Base-by-base conservation (phyloP, 2,888 invertebrate species). In the Nephrotoma guestfalica region DNA sequence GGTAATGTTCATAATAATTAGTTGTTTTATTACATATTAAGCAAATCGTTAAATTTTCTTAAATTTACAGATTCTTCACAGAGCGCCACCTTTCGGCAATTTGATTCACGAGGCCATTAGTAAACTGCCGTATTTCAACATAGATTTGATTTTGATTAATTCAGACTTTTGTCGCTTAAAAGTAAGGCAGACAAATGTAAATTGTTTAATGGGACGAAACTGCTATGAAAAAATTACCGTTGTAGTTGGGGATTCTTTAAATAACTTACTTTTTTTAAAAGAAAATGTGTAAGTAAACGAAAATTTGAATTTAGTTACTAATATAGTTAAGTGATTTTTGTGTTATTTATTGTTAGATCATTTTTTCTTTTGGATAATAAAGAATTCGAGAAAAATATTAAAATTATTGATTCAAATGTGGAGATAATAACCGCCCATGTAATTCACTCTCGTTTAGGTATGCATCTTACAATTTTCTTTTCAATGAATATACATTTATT, bases 31-130 rank as follows among this genome's bases (percentile, higher is more conserved):
- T 30, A 30, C 30, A 30, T 30, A 30, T 30, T 30, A 30, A 30
- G 30, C 2, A 30, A 30, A 30, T 30, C 3, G 2, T 30, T 30
- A 30, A 30, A 30, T 30, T 30, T 30, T 30, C 30, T 57, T 71
- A 41, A 57, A 47, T 83, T 41, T 11, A 51, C 43, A 96, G 95
- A 95, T 96, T 89, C 93, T 95, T 89, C 95, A 95, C 90, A 93
- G 95, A 90, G 93, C 94, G 83, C 94, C 96, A 13, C 96, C 96
- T 84, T 94, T 95, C 88, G 96, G 96, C 4, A 95, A 94, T 89
- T 90, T 93, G 83, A 89, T 96, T 3, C 92, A 93, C 83, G 94
- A 94, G 87, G 93, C 94, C 90, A 93, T 95, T 13, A 90, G 91
- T 84, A 90, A 93, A 30, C 91, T 96, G 4, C 96, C 96, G 0